phyloP scores from a whole-genome alignment of 2,888 invertebrate species.

The Harpalus rufipes region DNA sequence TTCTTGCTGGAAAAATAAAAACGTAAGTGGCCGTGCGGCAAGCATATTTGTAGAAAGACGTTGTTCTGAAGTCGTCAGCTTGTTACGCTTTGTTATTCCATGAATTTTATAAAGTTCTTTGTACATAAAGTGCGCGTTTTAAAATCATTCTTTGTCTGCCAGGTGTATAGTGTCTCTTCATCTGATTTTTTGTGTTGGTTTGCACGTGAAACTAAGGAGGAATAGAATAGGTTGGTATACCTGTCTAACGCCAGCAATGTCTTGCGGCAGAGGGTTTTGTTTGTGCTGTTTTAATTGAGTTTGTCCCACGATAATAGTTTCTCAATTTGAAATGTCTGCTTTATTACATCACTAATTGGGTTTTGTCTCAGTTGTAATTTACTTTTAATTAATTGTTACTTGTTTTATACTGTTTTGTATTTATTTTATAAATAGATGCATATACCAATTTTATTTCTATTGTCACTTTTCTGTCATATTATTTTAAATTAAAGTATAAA shows the following conservation, averaged over 20 bases:
- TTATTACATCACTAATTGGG: conserved; percentile 37
- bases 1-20: conserved; percentile 19
- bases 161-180: conserved; percentile 24
- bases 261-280: conserved; percentile 28
- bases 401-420: neutral
- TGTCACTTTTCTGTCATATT: too few species aligned
- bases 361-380: conserved; percentile 30
- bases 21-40: conserved; percentile 8
- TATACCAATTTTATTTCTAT: too few species aligned
- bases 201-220: conserved; percentile 4
- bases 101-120: conserved; percentile 60
- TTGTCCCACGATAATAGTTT: conserved; percentile 39
- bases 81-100: conserved; percentile 57
- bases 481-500: too few species aligned
- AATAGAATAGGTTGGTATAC: neutral
- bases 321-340: conserved; percentile 32
- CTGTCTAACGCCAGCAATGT: neutral
- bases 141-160: conserved; percentile 31
- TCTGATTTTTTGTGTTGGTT: conserved; percentile 15
- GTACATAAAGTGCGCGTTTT: conserved; percentile 48
- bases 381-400: conserved; percentile 26
- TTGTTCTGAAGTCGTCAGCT: conserved; percentile 14
- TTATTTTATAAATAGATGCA: neutral
- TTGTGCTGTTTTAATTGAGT: conserved; percentile 53
- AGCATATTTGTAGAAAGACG: conserved; percentile 40